phyloP scores from a whole-genome alignment of 23 tunicate genomes.

The Halocynthia aurantium region DNA sequence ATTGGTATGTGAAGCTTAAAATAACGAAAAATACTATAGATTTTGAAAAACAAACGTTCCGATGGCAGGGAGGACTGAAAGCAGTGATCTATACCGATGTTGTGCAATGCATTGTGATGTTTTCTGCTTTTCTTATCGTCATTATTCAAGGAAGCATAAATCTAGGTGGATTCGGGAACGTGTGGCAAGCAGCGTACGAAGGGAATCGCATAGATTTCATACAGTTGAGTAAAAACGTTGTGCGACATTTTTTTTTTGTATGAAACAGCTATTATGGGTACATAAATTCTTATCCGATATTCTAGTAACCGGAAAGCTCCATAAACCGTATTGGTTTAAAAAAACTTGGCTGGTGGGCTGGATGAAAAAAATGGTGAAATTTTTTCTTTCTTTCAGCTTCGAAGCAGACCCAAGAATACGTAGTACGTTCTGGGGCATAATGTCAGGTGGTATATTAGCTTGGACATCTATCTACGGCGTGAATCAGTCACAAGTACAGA shows the following conservation, averaged over 20 bases:
- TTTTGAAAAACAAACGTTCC: not conserved
- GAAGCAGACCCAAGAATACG: conserved; percentile 86
- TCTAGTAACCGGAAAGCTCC: too few relatives aligned
- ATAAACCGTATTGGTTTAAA: too few relatives aligned
- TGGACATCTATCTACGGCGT: conserved; percentile 72
- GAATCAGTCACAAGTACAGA: conserved; percentile 86
- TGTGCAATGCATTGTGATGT: conserved; percentile 69
- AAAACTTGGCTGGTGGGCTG: too few relatives aligned
- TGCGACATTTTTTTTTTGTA: not conserved
- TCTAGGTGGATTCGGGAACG: conserved; percentile 63
- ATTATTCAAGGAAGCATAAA: conserved; percentile 86
- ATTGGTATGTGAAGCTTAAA: conserved; percentile 50
- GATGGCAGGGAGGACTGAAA: conserved; percentile 74
- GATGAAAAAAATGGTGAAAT: too few relatives aligned
- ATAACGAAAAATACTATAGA: not conserved
- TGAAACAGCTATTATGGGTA: too few relatives aligned
- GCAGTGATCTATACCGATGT: conserved; percentile 97
- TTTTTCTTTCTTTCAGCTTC: conserved; percentile 47
- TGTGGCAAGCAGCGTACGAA: conserved; percentile 59
- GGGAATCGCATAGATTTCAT: conserved; percentile 81
- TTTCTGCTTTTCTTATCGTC: conserved; percentile 77
- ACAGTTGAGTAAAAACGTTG: conserved; percentile 22
- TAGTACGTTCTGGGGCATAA: conserved; percentile 76
- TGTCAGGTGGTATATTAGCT: conserved; percentile 59
- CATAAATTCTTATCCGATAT: too few relatives aligned